Conservation (phyloP, 2,797 vertebrate genomes). For the Argyrosomus regius region DNA sequence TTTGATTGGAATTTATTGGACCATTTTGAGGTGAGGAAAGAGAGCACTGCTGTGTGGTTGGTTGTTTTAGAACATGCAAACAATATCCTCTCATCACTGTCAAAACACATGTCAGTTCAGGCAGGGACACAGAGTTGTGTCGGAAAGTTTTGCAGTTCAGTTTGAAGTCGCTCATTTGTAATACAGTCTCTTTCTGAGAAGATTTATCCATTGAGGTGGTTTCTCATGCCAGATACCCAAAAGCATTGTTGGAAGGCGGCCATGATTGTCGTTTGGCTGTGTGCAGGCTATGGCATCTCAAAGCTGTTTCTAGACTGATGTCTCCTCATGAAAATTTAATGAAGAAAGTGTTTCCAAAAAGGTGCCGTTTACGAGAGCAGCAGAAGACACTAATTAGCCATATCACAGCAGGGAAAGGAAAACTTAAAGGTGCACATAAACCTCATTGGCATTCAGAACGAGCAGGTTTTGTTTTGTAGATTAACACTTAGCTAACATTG, state of each 20-base stretch:
- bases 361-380: constrained; percentile 76
- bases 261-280: constrained; percentile 86
- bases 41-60: neutral
- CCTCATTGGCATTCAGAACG: constrained; percentile 81
- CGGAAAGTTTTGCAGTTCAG: constrained; percentile 73
- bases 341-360: constrained; percentile 85
- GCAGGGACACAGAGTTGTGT: constrained; percentile 67
- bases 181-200: constrained; percentile 71
- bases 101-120: constrained; percentile 62
- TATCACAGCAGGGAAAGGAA: constrained; percentile 83
- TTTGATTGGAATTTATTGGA: constrained; percentile 27
- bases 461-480: constrained; percentile 66
- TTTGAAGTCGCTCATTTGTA: constrained; percentile 77
- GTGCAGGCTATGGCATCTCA: constrained; percentile 81
- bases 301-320: constrained; percentile 87
- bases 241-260: constrained; percentile 88
- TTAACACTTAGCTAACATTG: constrained; percentile 54
- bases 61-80: constrained; percentile 24
- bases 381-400: constrained; percentile 81
- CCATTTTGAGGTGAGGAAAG: neutral
- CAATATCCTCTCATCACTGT: constrained; percentile 29
- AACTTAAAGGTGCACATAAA: constrained; percentile 76
- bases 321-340: constrained; percentile 92
- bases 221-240: constrained; percentile 91
- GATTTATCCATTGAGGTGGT: constrained; percentile 79